Evolutionary conservation across 2,888 invertebrate genomes (phyloP), one percentile per base, ranked within the genome.

Genomic region (Zhengitettix transpicula): DNA sequence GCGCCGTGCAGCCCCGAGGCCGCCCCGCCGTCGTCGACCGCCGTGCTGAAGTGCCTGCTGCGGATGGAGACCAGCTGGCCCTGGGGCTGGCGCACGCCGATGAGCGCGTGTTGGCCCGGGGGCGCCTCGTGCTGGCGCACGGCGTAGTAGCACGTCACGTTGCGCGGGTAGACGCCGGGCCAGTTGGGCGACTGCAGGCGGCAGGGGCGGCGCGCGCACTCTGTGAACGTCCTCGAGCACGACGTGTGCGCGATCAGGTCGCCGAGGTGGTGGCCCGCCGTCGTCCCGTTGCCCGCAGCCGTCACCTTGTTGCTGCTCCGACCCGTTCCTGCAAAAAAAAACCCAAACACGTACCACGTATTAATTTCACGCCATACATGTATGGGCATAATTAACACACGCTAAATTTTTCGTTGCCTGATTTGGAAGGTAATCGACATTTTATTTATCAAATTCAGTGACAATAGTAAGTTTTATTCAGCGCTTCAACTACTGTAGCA

Each of bases 61-160:
- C 89, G 81, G 68, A 91, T 88, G 68, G 89, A 87, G 65, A 90
- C 81, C 68, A 93, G 78, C 73, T 90, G 89, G 55, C 90, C 90
- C 70, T 89, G 87, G 52, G 85, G 84, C 72, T 91, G 91, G 68
- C 83, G 82, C 56, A 93, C 89, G 63, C 87, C 84, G 70, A 93
- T 90, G 68, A 92, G 78, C 40, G 92, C 91, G 72, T 90, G 89
- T 75, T 90, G 90, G 67, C 91, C 91, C 69, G 82, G 81, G 63
- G 91, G 89, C 68, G 40, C 85, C 72, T 87, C 87, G 73, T 90
- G 87, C 70, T 82, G 86, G 65, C 89, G 77, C 61, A 93, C 89
- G 54, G 93, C 90, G 73, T 90, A 96, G 76, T 93, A 92, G 73
- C 96, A 96, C 63, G 94, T 92, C 69, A 95, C 82, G 74, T 94